These are phyloP conservation scores for Bubalus kerabau DNA, from an alignment of 2,113 vertebrate species.

Conservation along the genomic window DNA sequence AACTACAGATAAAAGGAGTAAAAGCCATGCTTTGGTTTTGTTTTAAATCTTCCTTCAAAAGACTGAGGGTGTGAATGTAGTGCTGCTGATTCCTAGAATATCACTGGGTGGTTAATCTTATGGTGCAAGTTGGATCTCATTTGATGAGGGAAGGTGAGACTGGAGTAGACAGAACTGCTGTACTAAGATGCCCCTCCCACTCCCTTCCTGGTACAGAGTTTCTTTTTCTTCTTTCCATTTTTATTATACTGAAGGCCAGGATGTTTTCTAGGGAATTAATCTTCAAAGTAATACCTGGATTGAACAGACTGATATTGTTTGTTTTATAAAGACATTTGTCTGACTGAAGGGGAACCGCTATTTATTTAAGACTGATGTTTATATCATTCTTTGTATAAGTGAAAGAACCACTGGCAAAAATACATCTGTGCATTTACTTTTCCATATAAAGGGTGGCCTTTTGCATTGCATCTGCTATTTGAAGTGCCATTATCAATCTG, in stretches of 20 bases:
- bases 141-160: background rate
- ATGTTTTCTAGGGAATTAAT: background rate
- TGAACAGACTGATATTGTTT: background rate
- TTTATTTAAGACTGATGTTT: background rate
- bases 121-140: background rate
- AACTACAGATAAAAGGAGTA: background rate
- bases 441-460: background rate
- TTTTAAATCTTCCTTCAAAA: background rate
- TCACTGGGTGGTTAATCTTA: background rate
- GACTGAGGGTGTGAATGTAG: background rate
- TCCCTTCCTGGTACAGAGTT: background rate
- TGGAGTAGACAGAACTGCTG: rapidly evolving
- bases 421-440: background rate
- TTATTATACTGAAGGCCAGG: background rate
- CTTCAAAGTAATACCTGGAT: background rate
- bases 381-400: background rate
- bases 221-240: background rate
- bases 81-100: background rate
- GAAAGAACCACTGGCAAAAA: background rate
- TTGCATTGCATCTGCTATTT: background rate
- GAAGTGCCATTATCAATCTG: background rate
- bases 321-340: background rate
- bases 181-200: rapidly evolving
- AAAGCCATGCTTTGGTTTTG: background rate
- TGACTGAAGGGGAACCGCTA: background rate